These are phyloP conservation scores for Norana najaformis DNA, from an alignment of 2,888 invertebrate species.

Conservation along the genomic window DNA sequence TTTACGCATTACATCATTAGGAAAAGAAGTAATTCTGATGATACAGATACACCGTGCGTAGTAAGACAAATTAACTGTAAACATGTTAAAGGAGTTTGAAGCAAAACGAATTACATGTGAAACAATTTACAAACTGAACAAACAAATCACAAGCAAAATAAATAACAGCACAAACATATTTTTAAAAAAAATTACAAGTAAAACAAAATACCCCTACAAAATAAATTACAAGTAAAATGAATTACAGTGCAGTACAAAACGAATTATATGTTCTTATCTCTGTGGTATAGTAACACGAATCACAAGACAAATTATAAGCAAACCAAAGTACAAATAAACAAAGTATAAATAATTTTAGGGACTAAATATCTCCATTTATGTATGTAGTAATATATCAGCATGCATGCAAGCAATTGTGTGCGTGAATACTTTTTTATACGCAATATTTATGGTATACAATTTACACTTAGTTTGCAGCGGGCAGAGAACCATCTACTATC, in stretches of 20 bases:
- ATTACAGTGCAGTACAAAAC: background rate
- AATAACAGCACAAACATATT: background rate
- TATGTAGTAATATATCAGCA: background rate
- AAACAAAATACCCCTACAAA: background rate
- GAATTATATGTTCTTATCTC: background rate
- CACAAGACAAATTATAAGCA: background rate
- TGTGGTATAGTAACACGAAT: background rate
- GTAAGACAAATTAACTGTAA: slow-evolving; percentile 5
- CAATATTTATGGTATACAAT: background rate
- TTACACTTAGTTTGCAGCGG: background rate
- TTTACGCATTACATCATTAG: background rate
- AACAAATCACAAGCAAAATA: background rate
- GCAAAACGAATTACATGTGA: background rate
- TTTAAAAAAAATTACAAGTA: background rate
- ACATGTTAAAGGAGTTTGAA: background rate
- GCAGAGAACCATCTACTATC: background rate
- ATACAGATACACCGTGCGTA: too few species aligned
- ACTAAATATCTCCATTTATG: background rate
- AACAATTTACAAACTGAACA: background rate
- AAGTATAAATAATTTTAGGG: background rate
- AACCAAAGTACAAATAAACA: background rate
- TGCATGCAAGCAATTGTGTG: background rate
- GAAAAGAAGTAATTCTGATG: too few species aligned
- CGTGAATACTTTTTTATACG: background rate
- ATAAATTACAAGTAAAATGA: background rate